Evolutionary conservation across 2,797 vertebrate genomes (phyloP), one percentile per base, ranked within the genome.

Genomic region (Menidia menidia): DNA sequence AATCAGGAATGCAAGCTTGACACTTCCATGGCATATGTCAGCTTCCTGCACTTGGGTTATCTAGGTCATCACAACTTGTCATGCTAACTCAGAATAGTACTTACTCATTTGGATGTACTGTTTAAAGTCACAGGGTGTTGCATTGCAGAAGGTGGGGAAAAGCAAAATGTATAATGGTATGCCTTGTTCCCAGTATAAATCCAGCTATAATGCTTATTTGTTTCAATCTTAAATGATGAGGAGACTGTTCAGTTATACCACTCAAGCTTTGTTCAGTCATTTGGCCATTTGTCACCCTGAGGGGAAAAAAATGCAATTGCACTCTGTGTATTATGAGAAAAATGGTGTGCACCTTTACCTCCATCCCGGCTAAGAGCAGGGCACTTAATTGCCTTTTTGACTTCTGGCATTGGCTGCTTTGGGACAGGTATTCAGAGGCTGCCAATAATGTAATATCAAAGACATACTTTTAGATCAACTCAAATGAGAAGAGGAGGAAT

Each of bases 371-470:
- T 3, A 14, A 78, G 55, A 72, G 35, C 73, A 68, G 80, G 60
- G 53, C 69, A 66, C 59, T 77, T 64, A 75, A 78, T 55, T 75
- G 74, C 69, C 2, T 15, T 25, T 81, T 81, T 72, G 65, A 89
- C 59, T 71, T 85, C 78, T 68, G 76, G 73, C 75, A 70, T 42
- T 14, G 1, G 32, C 56, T 69, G 77, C 78, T 81, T 67, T 73
- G 67, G 71, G 78, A 81, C 83, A 75, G 83, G 81, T 83, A 85
- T 87, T 90, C 78, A 74, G 70, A 85, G 59, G 62, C 83, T 70
- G 81, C 68, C 88, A 83, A 85, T 87, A 83, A 87, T 77, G 78
- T 82, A 70, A 82, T 84, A 90, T 90, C 82, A 89, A 85, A 92
- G 82, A 71, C 74, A 65, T 85, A 83, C 83, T 86, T 81, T 82